Evolutionary conservation across 1,140 invertebrate species (phyloP).

Genomic region (Anastatus disparis): DNA sequence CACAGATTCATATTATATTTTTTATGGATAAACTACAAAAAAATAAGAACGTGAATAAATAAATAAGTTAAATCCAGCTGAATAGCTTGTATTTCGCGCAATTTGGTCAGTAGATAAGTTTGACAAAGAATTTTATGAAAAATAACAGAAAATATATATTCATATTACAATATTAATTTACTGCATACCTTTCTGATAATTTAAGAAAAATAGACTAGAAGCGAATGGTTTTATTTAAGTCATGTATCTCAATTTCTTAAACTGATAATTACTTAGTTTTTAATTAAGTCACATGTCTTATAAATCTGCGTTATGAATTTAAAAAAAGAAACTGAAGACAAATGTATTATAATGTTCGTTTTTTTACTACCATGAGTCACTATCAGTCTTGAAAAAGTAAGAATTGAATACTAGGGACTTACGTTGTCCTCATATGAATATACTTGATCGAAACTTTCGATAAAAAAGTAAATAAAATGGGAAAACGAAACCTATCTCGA

Average conservation of each 20-base stretch:
- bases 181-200: conserved; percentile 32
- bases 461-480: conserved; percentile 25
- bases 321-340: conserved; percentile 3
- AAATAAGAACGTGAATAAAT: conserved; percentile 30
- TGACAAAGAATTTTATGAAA: conserved; percentile 20
- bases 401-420: conserved; percentile 6
- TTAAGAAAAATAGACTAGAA: conserved; percentile 55
- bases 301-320: background rate
- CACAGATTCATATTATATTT: conserved; percentile 39
- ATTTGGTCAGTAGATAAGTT: conserved; percentile 50
- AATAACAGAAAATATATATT: conserved; percentile 4
- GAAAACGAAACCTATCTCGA: conserved; percentile 25
- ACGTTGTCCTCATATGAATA: background rate
- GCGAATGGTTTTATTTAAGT: conserved; percentile 36
- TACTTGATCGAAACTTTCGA: conserved; percentile 20
- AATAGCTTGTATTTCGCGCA: conserved; percentile 19
- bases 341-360: background rate
- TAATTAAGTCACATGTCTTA: conserved; percentile 20
- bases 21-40: conserved; percentile 25
- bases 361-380: conserved; percentile 29
- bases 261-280: background rate
- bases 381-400: conserved; percentile 56
- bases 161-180: conserved; percentile 42
- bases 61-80: conserved; percentile 17
- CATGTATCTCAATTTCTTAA: conserved; percentile 5